Base-by-base conservation (phyloP, 1,140 invertebrate genomes). In the Neodiprion fabricii region DNA sequence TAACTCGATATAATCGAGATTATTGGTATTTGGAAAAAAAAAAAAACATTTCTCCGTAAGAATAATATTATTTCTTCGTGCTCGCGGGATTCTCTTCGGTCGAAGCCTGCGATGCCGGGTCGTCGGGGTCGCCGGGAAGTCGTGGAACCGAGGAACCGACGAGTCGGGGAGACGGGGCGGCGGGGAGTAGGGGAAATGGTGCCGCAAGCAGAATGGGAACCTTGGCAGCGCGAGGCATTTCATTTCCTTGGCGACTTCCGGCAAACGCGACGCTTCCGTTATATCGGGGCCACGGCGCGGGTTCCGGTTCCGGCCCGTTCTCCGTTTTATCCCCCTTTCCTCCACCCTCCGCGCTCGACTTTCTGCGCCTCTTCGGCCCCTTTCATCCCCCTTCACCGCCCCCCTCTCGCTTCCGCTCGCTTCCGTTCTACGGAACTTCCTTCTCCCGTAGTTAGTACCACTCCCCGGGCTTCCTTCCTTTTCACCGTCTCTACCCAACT, bases 191-290 rank as follows among this genome's bases (percentile, higher is more conserved):
- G n/a, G n/a, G 53, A 61, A 17, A 14, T 17, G 53, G 53, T 12
- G 53, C 53, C 11, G 53, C 53, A 17, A 61, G 53, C 53, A 61
- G 53, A 61, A 61, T 61, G 53, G 53, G n/a, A 61, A 17, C 53
- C 53, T 17, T 61, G 53, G 53, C 53, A 61, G 53, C 53, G 78
- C 79, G 82, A 80, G 84, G 82, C 81, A 83, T 87, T 88, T 88
- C 86, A 88, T 88, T 88, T 88, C 86, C 86, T 86, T 80, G 81
- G 81, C 82, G 84, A 87, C 85, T 87, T 87, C 86, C 86, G 86
- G 85, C 83, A 86, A 88, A 86, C 85, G 84, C 86, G 85, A 84
- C 83, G 85, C 85, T 87, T 88, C 86, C 86, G 85, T 82, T 79
- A 80, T 85, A 85, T 85, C 82, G 83, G 85, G 83, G 83, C 83